Conservation (phyloP, 1,140 invertebrate genomes). For the Globodera rostochiensis region DNA sequence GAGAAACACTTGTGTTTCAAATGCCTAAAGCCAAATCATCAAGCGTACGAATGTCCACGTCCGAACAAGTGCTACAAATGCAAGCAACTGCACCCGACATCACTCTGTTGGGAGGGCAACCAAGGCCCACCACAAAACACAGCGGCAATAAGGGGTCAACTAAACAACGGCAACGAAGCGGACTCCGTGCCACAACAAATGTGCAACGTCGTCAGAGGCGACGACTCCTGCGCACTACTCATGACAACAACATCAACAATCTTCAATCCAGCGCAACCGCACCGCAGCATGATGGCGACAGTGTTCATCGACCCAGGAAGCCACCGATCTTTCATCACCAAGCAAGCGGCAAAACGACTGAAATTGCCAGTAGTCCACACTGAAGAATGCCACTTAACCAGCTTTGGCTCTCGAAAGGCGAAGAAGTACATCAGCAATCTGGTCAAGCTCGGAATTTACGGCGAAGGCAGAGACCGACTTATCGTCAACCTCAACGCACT, state of each 20-base stretch:
- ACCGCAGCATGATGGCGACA: background rate
- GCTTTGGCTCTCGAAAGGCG: too few relatives aligned
- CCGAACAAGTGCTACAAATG: background rate
- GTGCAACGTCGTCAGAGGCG: background rate
- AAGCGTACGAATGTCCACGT: background rate
- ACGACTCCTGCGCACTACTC: background rate
- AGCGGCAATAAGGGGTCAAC: background rate
- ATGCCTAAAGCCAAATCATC: slow-evolving; percentile 1
- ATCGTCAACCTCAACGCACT: too few relatives aligned
- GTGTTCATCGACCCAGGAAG: background rate
- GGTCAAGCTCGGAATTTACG: background rate
- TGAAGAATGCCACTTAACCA: too few relatives aligned
- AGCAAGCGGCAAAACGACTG: background rate
- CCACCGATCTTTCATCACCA: background rate
- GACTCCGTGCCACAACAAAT: too few relatives aligned
- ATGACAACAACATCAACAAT: background rate
- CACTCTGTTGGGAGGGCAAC: background rate
- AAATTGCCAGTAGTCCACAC: background rate
- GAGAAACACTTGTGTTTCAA: background rate
- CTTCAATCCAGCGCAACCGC: too few relatives aligned
- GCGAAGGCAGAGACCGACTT: too few relatives aligned
- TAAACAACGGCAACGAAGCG: background rate
- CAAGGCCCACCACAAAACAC: background rate
- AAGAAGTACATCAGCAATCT: too few relatives aligned
- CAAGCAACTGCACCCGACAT: too few relatives aligned